Base-by-base conservation (phyloP, 2,797 vertebrate species). In the Notoglanidium macrostoma region DNA sequence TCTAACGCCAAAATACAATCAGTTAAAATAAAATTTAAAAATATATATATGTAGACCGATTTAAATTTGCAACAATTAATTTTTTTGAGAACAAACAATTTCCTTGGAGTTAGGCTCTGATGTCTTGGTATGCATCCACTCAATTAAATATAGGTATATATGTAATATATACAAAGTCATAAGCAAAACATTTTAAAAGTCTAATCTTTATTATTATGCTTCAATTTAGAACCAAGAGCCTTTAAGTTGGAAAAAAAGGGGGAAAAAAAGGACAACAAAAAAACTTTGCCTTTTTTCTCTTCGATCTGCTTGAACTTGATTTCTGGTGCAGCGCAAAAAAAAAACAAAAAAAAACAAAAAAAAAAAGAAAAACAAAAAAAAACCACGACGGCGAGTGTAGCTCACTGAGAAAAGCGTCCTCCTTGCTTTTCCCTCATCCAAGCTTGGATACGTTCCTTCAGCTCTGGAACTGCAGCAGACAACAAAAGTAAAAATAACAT, bases 351-450 rank as follows among this genome's bases (percentile, higher is more conserved):
- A 40, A 40, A 40, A 40, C 3, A 40, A 40, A 40, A 40, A 40
- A 40, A 40, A 40, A 40, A 1, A 40, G 35, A 2, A 40, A 40
- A 40, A 40, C 1, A 40, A 40, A 40, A 40, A 40, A 40, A 40
- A 40, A 40, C 35, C 40, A 40, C 90, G 91, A 92, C 86, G 90
- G 90, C 87, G 73, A 92, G 86, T 85, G 87, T 88, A 90, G 85
- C 88, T 94, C 92, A 92, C 94, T 94, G 94, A 87, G 92, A 82
- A 86, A 85, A 92, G 44, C 96, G 94, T 51, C 95, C 94, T 6
- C 93, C 94, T 88, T 97, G 98, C 92, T 99, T 99, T 94, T 97
- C 97, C 93, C 96, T 96, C 98, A 99, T 99, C 98, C 98, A 99
- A 63, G 96, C 93, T 5, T 99, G 97, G 92, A 99, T 99, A 92